These are phyloP conservation scores for Aricia artaxerxes DNA, from an alignment of 2,888 invertebrate genomes.

Conservation along the genomic window DNA sequence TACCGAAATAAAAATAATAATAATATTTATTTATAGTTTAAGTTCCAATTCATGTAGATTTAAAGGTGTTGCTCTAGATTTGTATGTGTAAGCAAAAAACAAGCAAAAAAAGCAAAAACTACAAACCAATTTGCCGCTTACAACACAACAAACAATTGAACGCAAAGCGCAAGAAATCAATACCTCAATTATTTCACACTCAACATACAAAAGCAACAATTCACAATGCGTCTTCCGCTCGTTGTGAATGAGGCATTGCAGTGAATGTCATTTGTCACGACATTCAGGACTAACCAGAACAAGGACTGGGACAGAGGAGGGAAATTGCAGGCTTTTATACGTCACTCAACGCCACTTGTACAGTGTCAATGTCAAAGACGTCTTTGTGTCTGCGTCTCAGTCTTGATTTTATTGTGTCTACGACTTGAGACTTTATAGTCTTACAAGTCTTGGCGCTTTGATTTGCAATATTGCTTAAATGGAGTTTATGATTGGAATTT, in stretches of 20 bases:
- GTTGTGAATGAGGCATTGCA: slow-evolving; percentile 25
- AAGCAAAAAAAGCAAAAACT: background rate
- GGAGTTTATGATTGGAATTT: background rate
- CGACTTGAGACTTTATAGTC: background rate
- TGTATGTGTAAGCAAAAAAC: background rate
- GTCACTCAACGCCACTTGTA: slow-evolving; percentile 24
- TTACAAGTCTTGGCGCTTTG: background rate
- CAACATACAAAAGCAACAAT: slow-evolving; percentile 20
- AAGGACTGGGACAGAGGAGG: slow-evolving; percentile 31
- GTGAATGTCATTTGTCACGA: slow-evolving; percentile 33
- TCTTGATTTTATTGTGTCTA: slow-evolving; percentile 14
- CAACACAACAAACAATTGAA: background rate
- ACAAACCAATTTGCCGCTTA: background rate
- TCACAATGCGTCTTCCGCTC: slow-evolving; percentile 10
- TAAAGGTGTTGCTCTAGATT: no score
- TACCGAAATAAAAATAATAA: no score
- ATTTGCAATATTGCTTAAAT: background rate
- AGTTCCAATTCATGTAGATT: no score
- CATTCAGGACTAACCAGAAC: slow-evolving; percentile 31
- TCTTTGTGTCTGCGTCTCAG: background rate
- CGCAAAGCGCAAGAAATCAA: background rate
- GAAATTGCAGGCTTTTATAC: slow-evolving; percentile 36
- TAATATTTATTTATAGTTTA: no score
- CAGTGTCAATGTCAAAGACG: slow-evolving; percentile 21
- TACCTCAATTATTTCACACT: slow-evolving; percentile 20